Evolutionary conservation across 2,113 vertebrate species (phyloP).

Genomic region (Atlantisia rogersi): DNA sequence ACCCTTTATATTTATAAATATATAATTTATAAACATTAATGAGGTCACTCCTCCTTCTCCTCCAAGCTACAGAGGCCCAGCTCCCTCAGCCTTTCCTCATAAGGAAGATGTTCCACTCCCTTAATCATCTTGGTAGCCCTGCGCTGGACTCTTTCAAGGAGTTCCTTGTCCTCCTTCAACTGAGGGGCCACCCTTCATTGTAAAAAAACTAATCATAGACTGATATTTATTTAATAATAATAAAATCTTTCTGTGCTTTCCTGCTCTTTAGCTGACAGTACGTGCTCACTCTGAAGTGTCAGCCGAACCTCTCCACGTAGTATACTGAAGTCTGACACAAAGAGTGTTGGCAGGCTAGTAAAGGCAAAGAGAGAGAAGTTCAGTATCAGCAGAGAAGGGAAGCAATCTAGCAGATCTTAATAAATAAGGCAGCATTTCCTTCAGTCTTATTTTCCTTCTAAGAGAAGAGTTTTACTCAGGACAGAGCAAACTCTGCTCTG

Average conservation of each 20-base stretch:
- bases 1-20: too few relatives aligned
- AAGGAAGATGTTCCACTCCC: too few relatives aligned
- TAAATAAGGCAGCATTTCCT: neutral
- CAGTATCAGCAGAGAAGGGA: neutral
- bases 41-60: too few relatives aligned
- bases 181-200: neutral
- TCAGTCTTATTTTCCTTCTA: neutral
- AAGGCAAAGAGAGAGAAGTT: neutral
- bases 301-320: fast-evolving
- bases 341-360: fast-evolving
- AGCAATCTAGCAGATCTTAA: neutral
- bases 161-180: too few relatives aligned
- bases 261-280: neutral
- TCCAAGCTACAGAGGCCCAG: too few relatives aligned
- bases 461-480: neutral
- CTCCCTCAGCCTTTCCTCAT: too few relatives aligned
- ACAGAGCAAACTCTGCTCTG: neutral
- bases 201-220: neutral
- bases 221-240: neutral
- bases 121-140: too few relatives aligned
- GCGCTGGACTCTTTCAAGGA: too few relatives aligned
- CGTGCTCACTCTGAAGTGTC: fast-evolving
- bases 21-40: too few relatives aligned
- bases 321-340: neutral
- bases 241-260: neutral